A percentile compares a stretch with the other conserved stretches of the same genome.
Conservation (phyloP, 2,797 vertebrate genomes). For the Rhynchotus rufescens region DNA sequence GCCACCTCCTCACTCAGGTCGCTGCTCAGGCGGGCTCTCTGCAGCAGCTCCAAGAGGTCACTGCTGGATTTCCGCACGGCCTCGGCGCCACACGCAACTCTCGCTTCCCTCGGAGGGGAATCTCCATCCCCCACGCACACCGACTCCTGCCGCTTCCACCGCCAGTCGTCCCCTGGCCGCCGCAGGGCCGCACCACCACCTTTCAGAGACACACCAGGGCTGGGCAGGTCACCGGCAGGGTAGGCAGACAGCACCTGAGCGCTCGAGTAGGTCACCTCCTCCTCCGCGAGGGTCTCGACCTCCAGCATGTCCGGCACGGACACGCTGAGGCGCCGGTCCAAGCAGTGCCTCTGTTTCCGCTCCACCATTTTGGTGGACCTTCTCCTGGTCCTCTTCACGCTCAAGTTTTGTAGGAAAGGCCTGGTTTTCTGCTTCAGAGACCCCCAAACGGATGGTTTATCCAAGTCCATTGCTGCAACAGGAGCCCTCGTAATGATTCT, state of each 20-base stretch:
- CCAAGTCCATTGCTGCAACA: slow-evolving; percentile 79
- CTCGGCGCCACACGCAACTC: neutral
- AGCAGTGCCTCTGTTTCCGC: slow-evolving; percentile 8
- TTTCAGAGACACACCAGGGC: slow-evolving; percentile 48
- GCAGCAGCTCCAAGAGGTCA: slow-evolving; percentile 57
- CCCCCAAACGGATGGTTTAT: slow-evolving; percentile 82
- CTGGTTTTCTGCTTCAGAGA: slow-evolving; percentile 81
- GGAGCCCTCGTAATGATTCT: neutral
- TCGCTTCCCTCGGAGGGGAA: neutral
- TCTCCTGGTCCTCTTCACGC: slow-evolving; percentile 75
- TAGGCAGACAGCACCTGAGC: slow-evolving; percentile 56
- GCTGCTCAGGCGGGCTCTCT: slow-evolving; percentile 3
- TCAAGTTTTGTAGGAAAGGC: slow-evolving; percentile 78
- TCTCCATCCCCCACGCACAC: neutral
- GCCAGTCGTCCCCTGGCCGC: slow-evolving; percentile 55
- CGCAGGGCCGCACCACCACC: slow-evolving; percentile 50
- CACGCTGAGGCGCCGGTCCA: slow-evolving; percentile 79
- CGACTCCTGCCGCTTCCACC: slow-evolving; percentile 50
- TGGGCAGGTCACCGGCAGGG: slow-evolving; percentile 70
- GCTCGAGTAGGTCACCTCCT: slow-evolving; percentile 32
- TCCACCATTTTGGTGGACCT: slow-evolving; percentile 61
- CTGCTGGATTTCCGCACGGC: slow-evolving; percentile 23
- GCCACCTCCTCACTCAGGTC: neutral
- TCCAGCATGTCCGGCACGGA: slow-evolving; percentile 81
- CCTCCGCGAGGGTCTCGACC: slow-evolving; percentile 51